Base-by-base conservation (phyloP, 2,113 vertebrate genomes). In the Epinephelus lanceolatus region DNA sequence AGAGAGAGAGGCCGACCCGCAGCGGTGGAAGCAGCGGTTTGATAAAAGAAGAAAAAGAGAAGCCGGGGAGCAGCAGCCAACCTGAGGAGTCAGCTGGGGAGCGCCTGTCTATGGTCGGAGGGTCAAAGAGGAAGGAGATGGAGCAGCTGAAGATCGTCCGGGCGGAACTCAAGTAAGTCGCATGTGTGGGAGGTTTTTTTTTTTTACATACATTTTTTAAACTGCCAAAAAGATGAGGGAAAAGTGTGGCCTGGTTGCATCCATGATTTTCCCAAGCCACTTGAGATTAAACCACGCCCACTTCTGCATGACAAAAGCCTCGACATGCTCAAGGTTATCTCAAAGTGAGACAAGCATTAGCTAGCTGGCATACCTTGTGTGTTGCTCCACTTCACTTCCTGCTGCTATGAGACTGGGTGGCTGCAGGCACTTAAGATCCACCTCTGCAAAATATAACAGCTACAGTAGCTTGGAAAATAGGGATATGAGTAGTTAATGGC, bases 81-180 rank as follows among this genome's bases (percentile, higher is more conserved):
- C 86, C 87, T 0, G 95, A 96, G 55, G 96, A 96, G 68, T 56
- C 76, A 0, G 76, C 80, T 0, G 87, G 79, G 11, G 96, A 96
- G 55, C 95, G 95, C 6, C 86, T 90, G 4, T 66, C 94, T 23
- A 61, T 92, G 84, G 86, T 95, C 19, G 95, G 95, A 70, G 95
- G 92, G 21, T 94, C 95, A 13, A 96, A 96, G 89, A 94, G 95
- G 87, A 96, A 99, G 86, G 94, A 96, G 63, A 95, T 98, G 88
- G 98, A 99, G 89, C 98, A 99, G 17, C 84, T 99, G 88, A 99
- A 99, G 79, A 94, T 96, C 0, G 86, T 96, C 68, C 79, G 94
- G 84, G 93, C 95, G 47, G 98, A 99, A 72, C 97, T 99, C n/a
- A 99, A 99, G 98, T 99, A 95, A 93, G 97, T 82, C 0, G 7